Evolutionary conservation across 2,888 invertebrate species (phyloP).

Genomic region (Willowsia nigromaculata): DNA sequence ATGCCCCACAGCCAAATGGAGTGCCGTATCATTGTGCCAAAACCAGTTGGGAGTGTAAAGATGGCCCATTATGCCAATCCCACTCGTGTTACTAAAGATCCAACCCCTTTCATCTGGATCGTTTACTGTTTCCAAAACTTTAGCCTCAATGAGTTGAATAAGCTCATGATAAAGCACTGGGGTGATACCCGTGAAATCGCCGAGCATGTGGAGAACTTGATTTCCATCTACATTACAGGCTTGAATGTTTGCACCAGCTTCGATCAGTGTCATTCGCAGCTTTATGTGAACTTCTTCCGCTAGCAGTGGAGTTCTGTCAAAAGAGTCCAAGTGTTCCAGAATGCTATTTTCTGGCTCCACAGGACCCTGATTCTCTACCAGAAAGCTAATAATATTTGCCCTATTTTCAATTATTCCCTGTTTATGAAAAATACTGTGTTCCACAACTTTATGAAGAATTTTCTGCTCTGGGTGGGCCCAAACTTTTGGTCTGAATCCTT

Average conservation of each 20-base stretch:
- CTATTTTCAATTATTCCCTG: background rate
- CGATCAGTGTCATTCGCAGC: background rate
- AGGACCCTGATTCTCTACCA: background rate
- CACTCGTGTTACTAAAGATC: background rate
- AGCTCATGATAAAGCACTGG: background rate
- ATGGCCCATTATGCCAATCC: too few relatives aligned
- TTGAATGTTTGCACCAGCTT: background rate
- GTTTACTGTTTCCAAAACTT: background rate
- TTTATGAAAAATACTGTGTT: background rate
- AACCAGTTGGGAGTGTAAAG: background rate
- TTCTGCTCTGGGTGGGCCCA: background rate
- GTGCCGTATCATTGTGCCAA: background rate
- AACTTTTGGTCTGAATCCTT: background rate
- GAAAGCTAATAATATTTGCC: background rate
- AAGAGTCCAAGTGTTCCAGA: background rate
- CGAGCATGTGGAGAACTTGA: background rate
- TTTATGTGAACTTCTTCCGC: background rate
- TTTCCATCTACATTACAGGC: background rate
- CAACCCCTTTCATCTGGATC: background rate
- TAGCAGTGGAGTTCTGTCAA: background rate
- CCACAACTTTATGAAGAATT: background rate
- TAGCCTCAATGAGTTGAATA: background rate
- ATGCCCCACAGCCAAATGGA: background rate
- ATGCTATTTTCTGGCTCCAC: background rate
- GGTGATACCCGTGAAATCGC: background rate